These are phyloP conservation scores for Stenopsyche tienmushanensis DNA, from an alignment of 1,140 invertebrate species.

Conservation along the genomic window DNA sequence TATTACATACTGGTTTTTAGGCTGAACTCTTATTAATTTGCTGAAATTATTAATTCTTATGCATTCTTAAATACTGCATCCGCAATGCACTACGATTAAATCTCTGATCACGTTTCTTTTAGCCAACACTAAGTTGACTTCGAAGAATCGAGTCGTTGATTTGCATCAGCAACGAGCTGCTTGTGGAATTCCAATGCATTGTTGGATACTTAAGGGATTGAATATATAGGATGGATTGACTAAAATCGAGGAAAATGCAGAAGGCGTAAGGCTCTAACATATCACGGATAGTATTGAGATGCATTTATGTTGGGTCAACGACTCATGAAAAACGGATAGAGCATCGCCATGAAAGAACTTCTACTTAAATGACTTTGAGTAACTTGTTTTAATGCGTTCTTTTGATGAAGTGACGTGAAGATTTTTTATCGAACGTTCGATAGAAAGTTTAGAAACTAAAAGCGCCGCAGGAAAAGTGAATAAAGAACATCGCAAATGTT, in stretches of 20 bases:
- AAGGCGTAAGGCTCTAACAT: not conserved
- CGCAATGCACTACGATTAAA: not conserved
- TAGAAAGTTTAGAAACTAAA: not conserved
- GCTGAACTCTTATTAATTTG: too few species aligned
- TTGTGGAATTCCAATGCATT: slow-evolving; percentile 8
- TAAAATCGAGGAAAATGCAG: not conserved
- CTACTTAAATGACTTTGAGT: too few species aligned
- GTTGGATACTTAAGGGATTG: not conserved
- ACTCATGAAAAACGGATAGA: not conserved
- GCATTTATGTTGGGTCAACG: too few species aligned
- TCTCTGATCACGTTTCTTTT: slow-evolving; percentile 6
- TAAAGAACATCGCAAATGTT: not conserved
- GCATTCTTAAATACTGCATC: too few species aligned
- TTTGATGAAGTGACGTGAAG: too few species aligned
- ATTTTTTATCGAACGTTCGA: too few species aligned
- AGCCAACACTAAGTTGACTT: not conserved
- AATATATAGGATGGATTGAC: not conserved
- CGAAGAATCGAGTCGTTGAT: not conserved
- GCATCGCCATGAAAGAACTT: not conserved
- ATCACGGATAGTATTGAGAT: too few species aligned
- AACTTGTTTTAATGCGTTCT: too few species aligned
- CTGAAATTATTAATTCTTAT: too few species aligned
- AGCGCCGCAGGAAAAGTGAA: not conserved
- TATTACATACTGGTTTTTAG: too few species aligned
- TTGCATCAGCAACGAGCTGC: slow-evolving; percentile 12